Evolutionary conservation across 2,797 vertebrate species (phyloP).

Genomic region (Phylloscopus collybita): DNA sequence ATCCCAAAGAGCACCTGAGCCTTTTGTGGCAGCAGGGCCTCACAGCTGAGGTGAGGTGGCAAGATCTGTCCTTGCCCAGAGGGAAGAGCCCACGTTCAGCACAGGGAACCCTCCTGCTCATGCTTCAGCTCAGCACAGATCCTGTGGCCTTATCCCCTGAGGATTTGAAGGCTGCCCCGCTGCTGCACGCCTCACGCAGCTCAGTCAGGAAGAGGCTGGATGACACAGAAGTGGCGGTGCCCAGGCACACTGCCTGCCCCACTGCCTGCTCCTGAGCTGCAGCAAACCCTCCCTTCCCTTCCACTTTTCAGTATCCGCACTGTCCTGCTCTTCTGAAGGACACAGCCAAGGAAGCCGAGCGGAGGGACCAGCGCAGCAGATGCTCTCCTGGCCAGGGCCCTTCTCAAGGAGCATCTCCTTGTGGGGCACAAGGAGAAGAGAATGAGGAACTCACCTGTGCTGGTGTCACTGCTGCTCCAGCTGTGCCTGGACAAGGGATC

Average conservation of each 20-base stretch:
- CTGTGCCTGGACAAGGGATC: too few species aligned
- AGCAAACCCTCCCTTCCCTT: background rate
- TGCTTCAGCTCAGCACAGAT: background rate
- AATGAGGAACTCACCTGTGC: too few species aligned
- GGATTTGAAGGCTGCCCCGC: background rate
- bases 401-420: background rate
- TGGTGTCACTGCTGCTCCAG: too few species aligned
- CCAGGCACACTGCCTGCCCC: background rate
- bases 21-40: background rate
- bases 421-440: background rate
- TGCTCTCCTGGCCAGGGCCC: background rate
- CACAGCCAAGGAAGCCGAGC: background rate
- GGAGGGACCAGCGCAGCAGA: background rate
- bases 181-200: background rate
- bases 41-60: background rate
- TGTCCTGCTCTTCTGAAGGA: constrained; percentile 46
- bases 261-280: background rate
- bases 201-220: background rate
- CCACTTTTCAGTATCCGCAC: constrained; percentile 28
- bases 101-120: background rate
- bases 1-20: background rate
- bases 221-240: fast-evolving
- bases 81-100: background rate
- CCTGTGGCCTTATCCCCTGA: background rate
- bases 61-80: background rate